Base-by-base conservation (phyloP, 2,888 invertebrate species). In the Pyrrhosoma nymphula region DNA sequence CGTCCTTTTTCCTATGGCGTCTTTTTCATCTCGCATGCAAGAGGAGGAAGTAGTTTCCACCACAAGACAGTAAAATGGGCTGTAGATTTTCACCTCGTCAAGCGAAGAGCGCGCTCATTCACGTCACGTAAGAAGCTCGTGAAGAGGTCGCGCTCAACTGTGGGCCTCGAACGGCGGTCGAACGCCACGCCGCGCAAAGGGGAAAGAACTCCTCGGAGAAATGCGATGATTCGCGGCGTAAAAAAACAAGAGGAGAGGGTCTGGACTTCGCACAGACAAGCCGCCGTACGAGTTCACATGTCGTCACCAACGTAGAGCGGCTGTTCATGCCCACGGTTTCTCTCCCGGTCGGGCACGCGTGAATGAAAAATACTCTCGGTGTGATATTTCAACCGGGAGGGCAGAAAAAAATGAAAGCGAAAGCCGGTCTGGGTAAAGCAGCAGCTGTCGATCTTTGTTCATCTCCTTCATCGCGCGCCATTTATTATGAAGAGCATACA, bases 281-380 rank as follows among this genome's bases (percentile, higher is more conserved):
- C 82, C 82, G 82, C 30, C 82, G 30, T 82, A 35, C 82, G 82
- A 16, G 82, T 82, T 82, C 82, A 35, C 82, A 82, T 82, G 26
- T 82, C 82, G 26, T 82, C 30, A 82, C 82, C 26, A 18, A 82
- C 26, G 82, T 35, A 82, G 35, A n/a, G 30, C 12, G 10, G 16
- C 30, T 82, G 82, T 35, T 82, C 82, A 23, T 69, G 69, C 26
- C 69, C 69, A 35, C 30, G 82, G 82, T 35, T 82, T 35, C 35
- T 82, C 82, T 26, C 35, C 12, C 10, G 30, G 69, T 69, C 30
- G 82, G 16, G 82, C 82, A 35, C 35, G 82, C 82, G 35, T 82
- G 82, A 82, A 82, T 82, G 82, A 82, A 82, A 82, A 35, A 82
- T 82, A 82, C 82, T 35, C 82, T 82, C 82, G 82, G 35, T 82